A percentile compares a stretch with the other conserved stretches of the same genome.
Evolutionary conservation across 2,113 vertebrate genomes (phyloP).

Genomic region (Mesembrinibis cayennensis): DNA sequence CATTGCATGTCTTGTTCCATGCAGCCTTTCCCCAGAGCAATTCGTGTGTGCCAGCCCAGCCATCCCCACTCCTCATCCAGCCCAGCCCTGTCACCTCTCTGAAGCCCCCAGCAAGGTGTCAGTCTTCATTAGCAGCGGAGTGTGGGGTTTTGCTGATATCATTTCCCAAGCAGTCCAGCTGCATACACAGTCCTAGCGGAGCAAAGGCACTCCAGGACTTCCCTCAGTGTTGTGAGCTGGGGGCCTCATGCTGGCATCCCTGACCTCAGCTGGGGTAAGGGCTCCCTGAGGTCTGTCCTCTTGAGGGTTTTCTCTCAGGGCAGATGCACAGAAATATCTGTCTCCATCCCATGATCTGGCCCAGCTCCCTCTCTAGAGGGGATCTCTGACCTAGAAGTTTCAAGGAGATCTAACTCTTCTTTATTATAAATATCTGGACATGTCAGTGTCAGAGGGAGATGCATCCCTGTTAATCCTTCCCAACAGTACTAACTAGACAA

Average conservation of each 20-base stretch:
- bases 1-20: background rate
- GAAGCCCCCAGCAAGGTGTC: background rate
- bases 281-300: background rate
- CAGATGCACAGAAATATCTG: background rate
- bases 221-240: background rate
- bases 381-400: background rate
- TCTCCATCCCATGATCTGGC: background rate
- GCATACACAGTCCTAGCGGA: background rate
- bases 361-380: background rate
- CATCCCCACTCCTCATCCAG: background rate
- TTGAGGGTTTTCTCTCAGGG: background rate
- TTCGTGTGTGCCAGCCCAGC: background rate
- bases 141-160: background rate
- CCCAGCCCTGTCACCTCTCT: background rate
- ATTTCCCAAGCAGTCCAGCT: background rate
- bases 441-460: background rate
- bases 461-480: constrained; percentile 5
- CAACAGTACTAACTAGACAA: background rate
- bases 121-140: background rate
- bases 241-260: background rate
- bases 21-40: background rate
- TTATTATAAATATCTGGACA: background rate
- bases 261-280: background rate
- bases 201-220: background rate
- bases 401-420: background rate